Percentiles rank a stretch among this genome's conserved stretches.
Evolutionary conservation across 2,888 invertebrate genomes (phyloP).

Genomic region (Eupithecia vulgata): DNA sequence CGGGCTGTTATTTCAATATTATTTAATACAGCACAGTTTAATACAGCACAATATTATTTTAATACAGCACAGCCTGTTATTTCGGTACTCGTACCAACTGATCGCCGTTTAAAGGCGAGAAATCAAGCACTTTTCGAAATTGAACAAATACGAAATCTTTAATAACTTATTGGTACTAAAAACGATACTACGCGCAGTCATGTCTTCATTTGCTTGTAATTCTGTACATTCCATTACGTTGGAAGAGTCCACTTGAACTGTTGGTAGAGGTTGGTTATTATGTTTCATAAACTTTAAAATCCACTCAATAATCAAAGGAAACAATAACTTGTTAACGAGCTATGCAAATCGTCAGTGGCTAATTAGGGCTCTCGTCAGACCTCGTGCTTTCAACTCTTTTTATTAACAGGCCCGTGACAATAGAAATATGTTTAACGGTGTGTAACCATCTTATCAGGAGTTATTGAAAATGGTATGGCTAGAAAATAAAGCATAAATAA

Average conservation of each 20-base stretch:
- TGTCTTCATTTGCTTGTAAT: conserved; percentile 7
- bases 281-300: conserved; percentile 19
- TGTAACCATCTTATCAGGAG: background rate
- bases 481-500: background rate
- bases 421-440: background rate
- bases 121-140: background rate
- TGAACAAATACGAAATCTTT: background rate
- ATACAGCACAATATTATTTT: no score
- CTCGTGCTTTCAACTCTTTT: conserved; percentile 14
- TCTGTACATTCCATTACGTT: background rate
- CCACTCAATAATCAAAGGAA: conserved; percentile 29
- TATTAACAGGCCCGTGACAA: background rate
- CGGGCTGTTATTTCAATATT: no score
- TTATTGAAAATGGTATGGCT: background rate
- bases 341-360: conserved; percentile 21
- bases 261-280: conserved; percentile 1
- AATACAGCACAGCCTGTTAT: no score
- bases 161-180: conserved; percentile 7
- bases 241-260: background rate
- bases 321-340: conserved; percentile 30
- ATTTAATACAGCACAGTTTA: no score
- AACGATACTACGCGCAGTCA: background rate
- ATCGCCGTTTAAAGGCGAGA: background rate
- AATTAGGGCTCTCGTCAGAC: conserved; percentile 32
- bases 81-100: background rate